A percentile compares a stretch with the other conserved stretches of the same genome.
Evolutionary conservation across 2,888 invertebrate genomes (phyloP).

Genomic region (Polymixis flavicincta): DNA sequence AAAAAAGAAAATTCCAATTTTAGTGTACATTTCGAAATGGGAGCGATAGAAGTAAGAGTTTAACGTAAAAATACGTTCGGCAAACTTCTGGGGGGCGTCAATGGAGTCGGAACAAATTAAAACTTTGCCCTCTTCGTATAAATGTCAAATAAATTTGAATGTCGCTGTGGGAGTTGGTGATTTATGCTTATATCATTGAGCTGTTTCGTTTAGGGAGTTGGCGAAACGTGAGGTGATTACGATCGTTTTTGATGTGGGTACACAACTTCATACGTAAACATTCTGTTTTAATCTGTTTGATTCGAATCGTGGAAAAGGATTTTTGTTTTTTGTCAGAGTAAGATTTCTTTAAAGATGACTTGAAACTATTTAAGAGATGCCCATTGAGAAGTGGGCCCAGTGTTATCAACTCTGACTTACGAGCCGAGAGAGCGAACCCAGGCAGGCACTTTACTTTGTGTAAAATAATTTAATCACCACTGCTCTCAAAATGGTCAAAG

Average conservation of each 20-base stretch:
- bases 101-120: slow-evolving; percentile 68
- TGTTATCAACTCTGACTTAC: no score
- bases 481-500: no score
- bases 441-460: no score
- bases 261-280: background rate
- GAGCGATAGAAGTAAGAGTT: slow-evolving; percentile 56
- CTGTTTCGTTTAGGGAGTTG: slow-evolving; percentile 48
- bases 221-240: slow-evolving; percentile 30
- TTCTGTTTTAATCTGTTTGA: background rate
- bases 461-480: no score
- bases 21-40: slow-evolving; percentile 52
- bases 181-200: slow-evolving; percentile 65
- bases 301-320: no score
- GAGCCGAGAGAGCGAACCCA: no score
- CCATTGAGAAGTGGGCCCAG: no score
- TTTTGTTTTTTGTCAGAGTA: background rate
- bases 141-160: slow-evolving; percentile 71
- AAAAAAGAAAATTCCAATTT: slow-evolving; percentile 55
- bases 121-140: slow-evolving; percentile 67
- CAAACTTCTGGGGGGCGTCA: slow-evolving; percentile 63
- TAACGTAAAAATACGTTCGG: slow-evolving; percentile 65
- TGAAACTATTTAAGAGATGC: no score
- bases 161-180: slow-evolving; percentile 59
- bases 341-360: background rate
- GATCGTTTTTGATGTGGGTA: slow-evolving; percentile 22